These are phyloP conservation scores for Drosophila kambysellisi DNA, from an alignment of 2,888 invertebrate species.

Conservation along the genomic window DNA sequence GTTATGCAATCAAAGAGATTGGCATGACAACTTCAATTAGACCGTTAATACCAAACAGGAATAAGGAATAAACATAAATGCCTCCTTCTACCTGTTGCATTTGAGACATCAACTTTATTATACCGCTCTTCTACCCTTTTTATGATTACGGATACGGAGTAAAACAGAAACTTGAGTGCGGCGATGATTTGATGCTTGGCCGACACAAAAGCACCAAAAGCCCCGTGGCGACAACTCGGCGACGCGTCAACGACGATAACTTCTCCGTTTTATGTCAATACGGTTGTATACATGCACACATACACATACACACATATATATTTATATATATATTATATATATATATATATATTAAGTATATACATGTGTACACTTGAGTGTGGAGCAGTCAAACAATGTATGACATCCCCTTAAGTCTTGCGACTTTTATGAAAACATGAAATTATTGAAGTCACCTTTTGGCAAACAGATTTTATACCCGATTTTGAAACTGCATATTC, in stretches of 20 bases:
- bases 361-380: background rate
- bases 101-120: conserved; percentile 1
- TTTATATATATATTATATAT: background rate
- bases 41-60: background rate
- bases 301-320: conserved; percentile 10
- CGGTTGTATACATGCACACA: conserved; percentile 39
- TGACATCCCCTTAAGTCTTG: background rate
- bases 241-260: conserved; percentile 58
- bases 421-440: background rate
- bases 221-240: conserved; percentile 64
- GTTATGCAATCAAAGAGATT: conserved; percentile 4
- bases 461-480: background rate
- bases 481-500: background rate
- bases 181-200: conserved; percentile 14
- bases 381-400: background rate
- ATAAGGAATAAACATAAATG: background rate
- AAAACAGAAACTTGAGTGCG: conserved; percentile 13
- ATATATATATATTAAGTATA: background rate
- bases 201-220: conserved; percentile 18
- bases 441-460: background rate
- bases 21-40: background rate
- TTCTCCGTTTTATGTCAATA: conserved; percentile 60
- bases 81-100: conserved; percentile 5
- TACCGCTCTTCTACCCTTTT: background rate
- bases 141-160: background rate